phyloP scores from a whole-genome alignment of 2,797 vertebrate species.

The Clarias laeviceps region DNA sequence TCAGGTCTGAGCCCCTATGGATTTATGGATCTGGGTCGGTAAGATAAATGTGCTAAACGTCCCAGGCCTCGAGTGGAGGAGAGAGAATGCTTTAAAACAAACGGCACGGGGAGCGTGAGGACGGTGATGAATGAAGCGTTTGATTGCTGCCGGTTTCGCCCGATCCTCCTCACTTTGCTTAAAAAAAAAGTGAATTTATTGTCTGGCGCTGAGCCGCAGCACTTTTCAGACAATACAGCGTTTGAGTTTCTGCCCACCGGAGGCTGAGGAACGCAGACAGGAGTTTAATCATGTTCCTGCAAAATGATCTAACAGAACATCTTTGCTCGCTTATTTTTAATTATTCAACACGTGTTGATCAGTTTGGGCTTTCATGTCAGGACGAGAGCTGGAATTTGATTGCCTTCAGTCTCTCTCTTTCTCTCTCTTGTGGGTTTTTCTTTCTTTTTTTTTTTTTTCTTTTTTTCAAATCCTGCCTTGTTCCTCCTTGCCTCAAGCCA shows the following conservation, averaged over 20 bases:
- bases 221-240: background rate
- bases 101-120: background rate
- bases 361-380: conserved; percentile 10
- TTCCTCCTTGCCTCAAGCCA: conserved; percentile 37
- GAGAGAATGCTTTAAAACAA: conserved; percentile 11
- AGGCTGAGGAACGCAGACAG: background rate
- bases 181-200: background rate
- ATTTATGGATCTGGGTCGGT: conserved; percentile 54
- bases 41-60: conserved; percentile 52
- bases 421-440: background rate
- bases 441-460: conserved; percentile 1
- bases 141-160: background rate
- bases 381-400: conserved; percentile 16
- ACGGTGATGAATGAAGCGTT: background rate
- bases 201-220: background rate
- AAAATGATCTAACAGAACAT: conserved; percentile 20
- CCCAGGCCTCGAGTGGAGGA: background rate
- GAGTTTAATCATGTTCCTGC: conserved; percentile 38
- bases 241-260: background rate
- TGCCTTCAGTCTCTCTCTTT: conserved; percentile 37
- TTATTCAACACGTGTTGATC: conserved; percentile 14
- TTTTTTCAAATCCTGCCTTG: background rate
- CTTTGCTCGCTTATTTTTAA: conserved; percentile 21
- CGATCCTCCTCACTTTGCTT: background rate
- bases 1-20: conserved; percentile 23